Conservation (phyloP, 2,888 invertebrate species). For the Candidula unifasciata region DNA sequence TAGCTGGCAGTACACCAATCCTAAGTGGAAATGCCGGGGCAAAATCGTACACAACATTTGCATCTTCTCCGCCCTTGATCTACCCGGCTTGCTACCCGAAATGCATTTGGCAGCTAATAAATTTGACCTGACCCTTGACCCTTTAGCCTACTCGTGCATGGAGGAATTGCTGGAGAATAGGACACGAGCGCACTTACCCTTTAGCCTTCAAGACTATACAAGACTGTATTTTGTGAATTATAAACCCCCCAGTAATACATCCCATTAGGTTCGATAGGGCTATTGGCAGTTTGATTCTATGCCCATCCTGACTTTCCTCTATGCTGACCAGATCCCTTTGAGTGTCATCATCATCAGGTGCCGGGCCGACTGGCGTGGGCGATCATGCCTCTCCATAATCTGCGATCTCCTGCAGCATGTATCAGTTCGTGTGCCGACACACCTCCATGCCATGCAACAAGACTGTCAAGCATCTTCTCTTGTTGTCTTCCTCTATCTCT, state of each 20-base stretch:
- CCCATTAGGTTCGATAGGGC: too few species aligned
- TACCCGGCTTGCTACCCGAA: slow-evolving; percentile 60
- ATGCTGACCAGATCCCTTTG: too few species aligned
- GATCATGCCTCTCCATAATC: too few species aligned
- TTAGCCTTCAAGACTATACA: slow-evolving; percentile 3
- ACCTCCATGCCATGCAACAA: too few species aligned
- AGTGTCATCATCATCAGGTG: too few species aligned
- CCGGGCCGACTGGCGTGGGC: too few species aligned
- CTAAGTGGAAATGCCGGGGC: slow-evolving; percentile 54
- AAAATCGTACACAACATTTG: slow-evolving; percentile 61
- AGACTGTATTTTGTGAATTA: slow-evolving; percentile 25
- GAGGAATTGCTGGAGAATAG: slow-evolving; percentile 63
- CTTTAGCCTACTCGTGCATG: slow-evolving; percentile 71
- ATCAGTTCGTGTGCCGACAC: too few species aligned
- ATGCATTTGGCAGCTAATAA: slow-evolving; percentile 75
- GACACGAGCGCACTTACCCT: slow-evolving; percentile 45
- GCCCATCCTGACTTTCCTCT: too few species aligned
- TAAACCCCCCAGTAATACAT: not conserved
- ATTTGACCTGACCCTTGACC: slow-evolving; percentile 71
- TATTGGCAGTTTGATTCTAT: not conserved
- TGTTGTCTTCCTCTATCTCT: too few species aligned
- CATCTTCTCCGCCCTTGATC: slow-evolving; percentile 68
- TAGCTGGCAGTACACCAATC: slow-evolving; percentile 60
- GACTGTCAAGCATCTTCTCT: too few species aligned
- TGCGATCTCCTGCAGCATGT: too few species aligned